Conservation (phyloP, 2,797 vertebrate genomes). For the Strix occidentalis region DNA sequence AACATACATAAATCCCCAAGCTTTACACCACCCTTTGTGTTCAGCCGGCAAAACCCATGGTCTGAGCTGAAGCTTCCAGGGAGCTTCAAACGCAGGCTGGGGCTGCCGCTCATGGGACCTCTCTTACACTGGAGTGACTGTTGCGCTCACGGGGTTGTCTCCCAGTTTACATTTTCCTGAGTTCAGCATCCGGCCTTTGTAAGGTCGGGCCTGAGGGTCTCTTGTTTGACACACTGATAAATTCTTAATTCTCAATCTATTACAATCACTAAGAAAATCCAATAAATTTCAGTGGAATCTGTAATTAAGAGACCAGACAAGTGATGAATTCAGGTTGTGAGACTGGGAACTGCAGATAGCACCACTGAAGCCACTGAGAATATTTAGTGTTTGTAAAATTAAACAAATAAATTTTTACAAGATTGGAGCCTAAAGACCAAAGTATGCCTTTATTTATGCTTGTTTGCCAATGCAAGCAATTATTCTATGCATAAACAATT, state of each 20-base stretch:
- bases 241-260: not conserved
- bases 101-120: not conserved
- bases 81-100: not conserved
- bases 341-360: not conserved
- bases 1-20: not conserved
- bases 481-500: not conserved
- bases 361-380: not conserved
- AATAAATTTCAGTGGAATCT: not conserved
- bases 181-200: not conserved
- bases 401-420: not conserved
- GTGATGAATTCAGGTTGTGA: not conserved
- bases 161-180: not conserved
- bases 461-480: not conserved
- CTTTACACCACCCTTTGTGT: not conserved
- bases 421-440: not conserved
- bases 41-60: not conserved
- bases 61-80: not conserved
- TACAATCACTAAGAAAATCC: not conserved
- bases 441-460: not conserved
- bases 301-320: not conserved
- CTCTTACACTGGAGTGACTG: accelerated
- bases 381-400: slow-evolving; percentile 2
- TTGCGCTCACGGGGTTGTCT: not conserved
- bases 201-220: not conserved
- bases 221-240: not conserved